phyloP scores from a whole-genome alignment of 2,888 invertebrate genomes.

The Zootermopsis nevadensis region DNA sequence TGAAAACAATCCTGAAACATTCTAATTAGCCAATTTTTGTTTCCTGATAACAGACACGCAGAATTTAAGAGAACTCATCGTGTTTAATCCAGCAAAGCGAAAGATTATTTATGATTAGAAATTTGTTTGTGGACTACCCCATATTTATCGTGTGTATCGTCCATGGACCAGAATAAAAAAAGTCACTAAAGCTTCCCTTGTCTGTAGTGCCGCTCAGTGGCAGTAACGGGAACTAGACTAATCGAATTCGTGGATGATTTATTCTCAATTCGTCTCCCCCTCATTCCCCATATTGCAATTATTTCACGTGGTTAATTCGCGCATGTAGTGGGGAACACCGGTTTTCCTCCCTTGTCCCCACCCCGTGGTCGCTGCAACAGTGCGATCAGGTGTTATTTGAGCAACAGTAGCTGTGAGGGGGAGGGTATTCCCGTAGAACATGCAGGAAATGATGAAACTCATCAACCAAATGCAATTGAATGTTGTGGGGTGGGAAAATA shows the following conservation, averaged over 20 bases:
- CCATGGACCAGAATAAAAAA: not conserved
- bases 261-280: slow-evolving; percentile 29
- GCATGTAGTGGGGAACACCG: not conserved
- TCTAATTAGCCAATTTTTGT: not conserved
- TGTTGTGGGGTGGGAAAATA: not conserved
- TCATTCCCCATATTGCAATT: slow-evolving; percentile 41
- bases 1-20: too few species aligned
- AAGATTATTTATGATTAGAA: not conserved
- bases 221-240: slow-evolving; percentile 36
- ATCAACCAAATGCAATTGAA: slow-evolving; percentile 42
- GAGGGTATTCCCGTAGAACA: not conserved
- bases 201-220: slow-evolving; percentile 29
- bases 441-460: slow-evolving; percentile 26
- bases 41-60: not conserved
- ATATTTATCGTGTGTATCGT: not conserved
- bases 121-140: not conserved
- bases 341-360: not conserved
- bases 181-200: not conserved
- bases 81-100: not conserved
- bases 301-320: slow-evolving; percentile 43
- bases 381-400: not conserved
- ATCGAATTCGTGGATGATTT: slow-evolving; percentile 45
- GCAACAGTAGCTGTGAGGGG: not conserved
- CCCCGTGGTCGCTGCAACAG: not conserved
- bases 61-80: not conserved